Percentiles rank a stretch among this genome's conserved stretches.
Conservation (phyloP, 2,113 vertebrate species). For the Cyprinodon tularosa region DNA sequence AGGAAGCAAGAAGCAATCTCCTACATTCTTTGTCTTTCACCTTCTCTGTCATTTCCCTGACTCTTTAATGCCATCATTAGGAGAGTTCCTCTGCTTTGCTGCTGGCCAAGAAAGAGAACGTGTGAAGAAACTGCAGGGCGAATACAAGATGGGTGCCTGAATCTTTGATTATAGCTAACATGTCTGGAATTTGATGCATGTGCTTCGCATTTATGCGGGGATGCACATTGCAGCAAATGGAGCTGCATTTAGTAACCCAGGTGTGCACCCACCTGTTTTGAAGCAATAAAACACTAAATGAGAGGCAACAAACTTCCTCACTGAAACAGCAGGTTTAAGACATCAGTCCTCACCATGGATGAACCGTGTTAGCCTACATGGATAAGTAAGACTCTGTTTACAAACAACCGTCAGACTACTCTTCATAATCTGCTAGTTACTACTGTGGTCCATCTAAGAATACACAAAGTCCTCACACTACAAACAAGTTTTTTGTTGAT, state of each 20-base stretch:
- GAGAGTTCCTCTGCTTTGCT: conserved; percentile 64
- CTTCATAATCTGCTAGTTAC: conserved; percentile 46
- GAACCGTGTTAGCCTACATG: conserved; percentile 14
- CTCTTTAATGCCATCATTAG: conserved; percentile 75
- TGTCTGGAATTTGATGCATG: conserved; percentile 6
- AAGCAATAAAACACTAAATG: conserved; percentile 24
- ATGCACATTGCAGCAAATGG: not conserved
- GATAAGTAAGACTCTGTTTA: conserved; percentile 50
- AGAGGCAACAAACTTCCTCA: conserved; percentile 28
- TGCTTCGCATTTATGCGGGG: not conserved
- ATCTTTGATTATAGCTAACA: conserved; percentile 9
- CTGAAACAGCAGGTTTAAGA: conserved; percentile 2
- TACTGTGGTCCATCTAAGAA: conserved; percentile 19
- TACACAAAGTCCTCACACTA: not conserved
- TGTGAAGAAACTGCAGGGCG: conserved; percentile 21
- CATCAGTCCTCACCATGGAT: conserved; percentile 20
- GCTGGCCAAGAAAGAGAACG: conserved; percentile 61
- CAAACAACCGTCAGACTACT: conserved; percentile 50
- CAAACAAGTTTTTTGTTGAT: no score
- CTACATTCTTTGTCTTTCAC: conserved; percentile 59
- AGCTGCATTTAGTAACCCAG: conserved; percentile 37
- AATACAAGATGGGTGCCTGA: conserved; percentile 42
- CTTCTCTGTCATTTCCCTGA: conserved; percentile 69
- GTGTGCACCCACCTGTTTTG: conserved; percentile 60
- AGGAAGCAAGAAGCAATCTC: conserved; percentile 70